Base-by-base conservation (phyloP, 2,797 vertebrate species). In the Gobio occitaniae region DNA sequence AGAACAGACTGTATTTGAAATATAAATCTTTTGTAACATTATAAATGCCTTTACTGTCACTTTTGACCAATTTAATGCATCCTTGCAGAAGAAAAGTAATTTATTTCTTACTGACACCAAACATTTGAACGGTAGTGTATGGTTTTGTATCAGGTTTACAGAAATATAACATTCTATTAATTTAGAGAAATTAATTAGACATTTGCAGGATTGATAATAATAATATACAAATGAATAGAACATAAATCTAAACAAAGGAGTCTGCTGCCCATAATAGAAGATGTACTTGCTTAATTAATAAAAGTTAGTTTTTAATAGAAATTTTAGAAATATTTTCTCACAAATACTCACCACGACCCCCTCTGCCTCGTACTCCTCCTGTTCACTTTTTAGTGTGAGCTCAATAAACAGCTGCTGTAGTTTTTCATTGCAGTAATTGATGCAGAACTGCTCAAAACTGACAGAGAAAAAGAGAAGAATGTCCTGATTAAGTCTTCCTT, bases 401-500 rank as follows among this genome's bases (percentile, higher is more conserved):
- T 98, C 96, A 29, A 98, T 97, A 65, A 99, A 94, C 79, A 99
- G 95, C 91, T 99, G 98, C 93, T 99, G 98, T 16, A 99, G 96
- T 91, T 99, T 99, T 94, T 99, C 98, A 0, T 98, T 99, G 95
- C 97, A 99, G 92, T 99, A 99, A 92, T 99, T 99, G 91, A 99
- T 99, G 90, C 98, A 99, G 93, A 99, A 99, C 94, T 99, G 98
- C 93, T 99, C 98, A 91, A 99, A 99, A 92, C 98, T 99, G 32
- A 25, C 41, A 86, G 59, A 81, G 54, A 38, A 13, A 61, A 32
- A 56, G 32, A 56, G 9, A 83, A 29, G 16, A 19, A 68, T 65
- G 4, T 10, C n/a, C 32, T 16, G 3, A 66, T 16, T 50, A 52
- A 44, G 32, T 25, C 15, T 47, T 78, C 15, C 59, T 29, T 44